These are phyloP conservation scores for Encarsia formosa DNA, from an alignment of 2,888 invertebrate species.

Conservation along the genomic window DNA sequence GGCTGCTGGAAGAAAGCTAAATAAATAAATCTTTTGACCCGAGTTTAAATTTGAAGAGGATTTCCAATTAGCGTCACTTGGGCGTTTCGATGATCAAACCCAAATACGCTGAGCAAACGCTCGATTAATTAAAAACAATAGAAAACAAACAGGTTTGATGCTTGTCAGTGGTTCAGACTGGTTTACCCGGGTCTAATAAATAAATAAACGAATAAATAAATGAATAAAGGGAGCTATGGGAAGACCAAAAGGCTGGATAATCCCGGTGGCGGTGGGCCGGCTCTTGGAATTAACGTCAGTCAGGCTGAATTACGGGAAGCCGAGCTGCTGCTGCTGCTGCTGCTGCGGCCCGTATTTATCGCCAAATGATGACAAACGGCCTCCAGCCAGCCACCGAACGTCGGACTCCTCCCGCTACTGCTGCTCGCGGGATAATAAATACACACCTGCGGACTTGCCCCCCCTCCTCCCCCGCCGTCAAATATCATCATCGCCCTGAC, in stretches of 20 bases:
- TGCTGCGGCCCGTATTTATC: conserved; percentile 34
- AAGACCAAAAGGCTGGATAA: not conserved
- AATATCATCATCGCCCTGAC: too few species aligned
- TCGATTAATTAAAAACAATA: too few species aligned
- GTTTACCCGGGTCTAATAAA: conserved; percentile 10
- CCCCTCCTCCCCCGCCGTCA: too few species aligned
- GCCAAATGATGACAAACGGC: conserved; percentile 45
- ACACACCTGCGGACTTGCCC: conserved; percentile 2
- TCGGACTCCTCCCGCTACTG: too few species aligned
- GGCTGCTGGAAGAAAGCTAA: too few species aligned
- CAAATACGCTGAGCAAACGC: too few species aligned
- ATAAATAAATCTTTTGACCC: too few species aligned
- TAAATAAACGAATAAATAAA: not conserved
- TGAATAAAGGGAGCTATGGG: not conserved
- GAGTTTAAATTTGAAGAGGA: too few species aligned
- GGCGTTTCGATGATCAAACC: too few species aligned
- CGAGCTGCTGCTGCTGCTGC: conserved; percentile 18
- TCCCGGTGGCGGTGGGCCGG: not conserved
- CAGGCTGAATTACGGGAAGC: conserved; percentile 45
- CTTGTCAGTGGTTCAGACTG: not conserved
- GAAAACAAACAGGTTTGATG: not conserved
- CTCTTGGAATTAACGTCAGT: conserved; percentile 44
- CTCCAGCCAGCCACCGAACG: not conserved
- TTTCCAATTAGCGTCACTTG: too few species aligned
- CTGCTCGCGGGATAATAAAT: conserved; percentile 19